Evolutionary conservation across 2,888 invertebrate species (phyloP).

Genomic region (Tromatobia lineatoria): DNA sequence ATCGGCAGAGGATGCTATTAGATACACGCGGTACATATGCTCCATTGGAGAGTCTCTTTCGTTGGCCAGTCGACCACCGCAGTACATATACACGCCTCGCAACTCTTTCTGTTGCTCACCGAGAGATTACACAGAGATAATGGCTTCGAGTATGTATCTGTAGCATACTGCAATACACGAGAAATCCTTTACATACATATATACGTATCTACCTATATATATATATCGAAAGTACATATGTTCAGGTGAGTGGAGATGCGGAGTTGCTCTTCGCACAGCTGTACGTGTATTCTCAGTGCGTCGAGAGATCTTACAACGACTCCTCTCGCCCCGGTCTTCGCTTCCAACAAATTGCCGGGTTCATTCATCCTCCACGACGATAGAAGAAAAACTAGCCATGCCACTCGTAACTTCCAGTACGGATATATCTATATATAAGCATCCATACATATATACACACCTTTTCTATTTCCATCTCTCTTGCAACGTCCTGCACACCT

Average conservation of each 20-base stretch:
- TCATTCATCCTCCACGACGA: conserved; percentile 84
- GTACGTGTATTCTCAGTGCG: conserved; percentile 48
- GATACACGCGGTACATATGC: conserved; percentile 38
- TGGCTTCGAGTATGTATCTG: conserved; percentile 49
- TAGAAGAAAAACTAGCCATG: conserved; percentile 83
- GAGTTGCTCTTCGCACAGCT: conserved; percentile 45
- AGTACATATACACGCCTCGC: conserved; percentile 8
- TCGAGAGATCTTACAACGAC: conserved; percentile 60
- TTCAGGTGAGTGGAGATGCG: conserved; percentile 39
- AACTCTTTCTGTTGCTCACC: conserved; percentile 44
- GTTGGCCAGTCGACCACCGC: conserved; percentile 1
- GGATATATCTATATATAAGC: conserved; percentile 20
- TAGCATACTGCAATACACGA: conserved; percentile 15
- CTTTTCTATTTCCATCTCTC: conserved; percentile 49
- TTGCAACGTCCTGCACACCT: conserved; percentile 49
- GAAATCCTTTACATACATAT: neutral
- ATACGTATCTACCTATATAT: too few species aligned
- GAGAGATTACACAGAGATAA: conserved; percentile 67
- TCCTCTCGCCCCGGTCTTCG: conserved; percentile 72
- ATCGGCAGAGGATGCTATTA: conserved; percentile 47
- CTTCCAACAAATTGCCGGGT: conserved; percentile 85
- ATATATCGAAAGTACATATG: conserved; percentile 29
- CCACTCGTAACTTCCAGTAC: conserved; percentile 67
- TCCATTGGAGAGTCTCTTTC: conserved; percentile 7
- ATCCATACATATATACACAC: neutral